Conservation (phyloP, 37 sponge, comb jelly and placozoan species). For the Aphrocallistes beatrix region DNA sequence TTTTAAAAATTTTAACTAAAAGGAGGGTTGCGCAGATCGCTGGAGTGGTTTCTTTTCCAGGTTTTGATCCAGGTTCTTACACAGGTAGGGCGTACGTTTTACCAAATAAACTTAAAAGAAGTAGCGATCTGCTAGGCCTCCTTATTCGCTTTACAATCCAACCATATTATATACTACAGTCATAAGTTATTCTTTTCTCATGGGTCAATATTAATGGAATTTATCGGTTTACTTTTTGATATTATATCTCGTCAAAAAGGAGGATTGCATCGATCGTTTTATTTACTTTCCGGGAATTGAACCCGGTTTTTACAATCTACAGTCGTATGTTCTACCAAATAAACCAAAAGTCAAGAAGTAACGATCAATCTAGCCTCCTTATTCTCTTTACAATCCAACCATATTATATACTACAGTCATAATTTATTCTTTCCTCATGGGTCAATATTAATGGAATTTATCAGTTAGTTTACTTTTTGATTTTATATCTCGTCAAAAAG, state of each 20-base stretch:
- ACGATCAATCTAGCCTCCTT: neutral
- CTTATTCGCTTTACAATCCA: neutral
- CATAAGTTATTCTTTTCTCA: neutral
- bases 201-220: neutral
- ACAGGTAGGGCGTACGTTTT: neutral
- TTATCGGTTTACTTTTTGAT: too few species aligned
- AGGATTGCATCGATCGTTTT: neutral
- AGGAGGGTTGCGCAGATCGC: slow-evolving; percentile 12
- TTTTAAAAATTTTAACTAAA: neutral
- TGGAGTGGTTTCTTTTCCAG: slow-evolving; percentile 15
- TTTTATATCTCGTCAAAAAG: neutral
- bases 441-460: neutral
- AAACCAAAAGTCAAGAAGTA: slow-evolving; percentile 17
- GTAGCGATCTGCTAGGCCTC: slow-evolving; percentile 11
- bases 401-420: neutral
- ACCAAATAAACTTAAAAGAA: slow-evolving; percentile 1
- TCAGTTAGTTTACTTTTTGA: too few species aligned
- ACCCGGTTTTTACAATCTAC: neutral
- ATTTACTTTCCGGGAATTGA: slow-evolving; percentile 1
- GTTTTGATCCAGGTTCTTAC: neutral
- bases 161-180: neutral
- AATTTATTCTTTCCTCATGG: neutral
- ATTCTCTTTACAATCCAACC: neutral
- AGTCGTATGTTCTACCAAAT: neutral
- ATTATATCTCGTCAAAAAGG: neutral